phyloP scores from a whole-genome alignment of 2,113 vertebrate species.

The Catharus minimus region DNA sequence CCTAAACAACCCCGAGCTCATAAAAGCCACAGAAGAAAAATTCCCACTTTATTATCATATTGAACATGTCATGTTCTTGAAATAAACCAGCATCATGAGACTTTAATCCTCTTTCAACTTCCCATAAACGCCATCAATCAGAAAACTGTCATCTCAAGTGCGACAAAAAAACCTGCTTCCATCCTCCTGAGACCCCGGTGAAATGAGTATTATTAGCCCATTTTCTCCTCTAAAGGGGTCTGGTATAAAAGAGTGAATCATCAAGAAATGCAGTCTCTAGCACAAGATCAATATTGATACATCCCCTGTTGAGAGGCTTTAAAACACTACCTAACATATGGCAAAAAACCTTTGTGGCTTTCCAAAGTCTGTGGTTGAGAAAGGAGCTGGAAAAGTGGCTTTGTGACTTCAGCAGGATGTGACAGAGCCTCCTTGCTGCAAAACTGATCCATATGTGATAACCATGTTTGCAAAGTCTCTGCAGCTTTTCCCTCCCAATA shows the following conservation, averaged over 20 bases:
- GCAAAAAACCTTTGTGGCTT: background rate
- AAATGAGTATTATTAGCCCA: constrained; percentile 2
- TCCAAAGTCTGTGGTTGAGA: background rate
- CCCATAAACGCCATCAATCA: constrained; percentile 31
- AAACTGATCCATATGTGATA: background rate
- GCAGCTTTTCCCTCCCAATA: background rate
- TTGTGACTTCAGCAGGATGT: background rate
- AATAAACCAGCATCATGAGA: constrained; percentile 14
- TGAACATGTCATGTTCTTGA: constrained; percentile 3
- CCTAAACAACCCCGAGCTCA: background rate
- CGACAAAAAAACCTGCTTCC: constrained; percentile 17
- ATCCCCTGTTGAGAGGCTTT: background rate
- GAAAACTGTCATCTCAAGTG: constrained; percentile 16
- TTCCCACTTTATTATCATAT: constrained; percentile 28
- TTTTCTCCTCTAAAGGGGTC: background rate
- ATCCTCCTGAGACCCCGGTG: background rate
- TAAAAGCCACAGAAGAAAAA: constrained; percentile 32
- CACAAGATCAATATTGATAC: constrained; percentile 17
- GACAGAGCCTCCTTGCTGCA: background rate
- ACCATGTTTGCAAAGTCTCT: background rate
- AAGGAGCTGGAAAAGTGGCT: background rate
- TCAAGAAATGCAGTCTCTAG: background rate
- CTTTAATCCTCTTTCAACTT: constrained; percentile 41
- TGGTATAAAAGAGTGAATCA: background rate
- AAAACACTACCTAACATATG: fast-evolving